These are phyloP conservation scores for Forbesichthys papilliferus DNA, from an alignment of 2,113 vertebrate genomes.

Conservation along the genomic window DNA sequence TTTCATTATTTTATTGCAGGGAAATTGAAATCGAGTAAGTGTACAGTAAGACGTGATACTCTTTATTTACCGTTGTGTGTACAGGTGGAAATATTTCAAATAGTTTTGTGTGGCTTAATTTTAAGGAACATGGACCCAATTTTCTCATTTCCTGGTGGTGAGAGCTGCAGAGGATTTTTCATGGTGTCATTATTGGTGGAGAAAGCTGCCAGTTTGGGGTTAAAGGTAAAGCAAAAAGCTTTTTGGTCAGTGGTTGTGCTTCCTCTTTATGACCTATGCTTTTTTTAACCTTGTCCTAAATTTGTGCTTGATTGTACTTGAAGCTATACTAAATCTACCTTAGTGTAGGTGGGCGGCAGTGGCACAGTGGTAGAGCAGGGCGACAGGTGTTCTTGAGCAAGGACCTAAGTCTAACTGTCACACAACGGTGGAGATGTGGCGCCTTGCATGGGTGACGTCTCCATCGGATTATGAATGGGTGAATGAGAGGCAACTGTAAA, in stretches of 20 bases:
- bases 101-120: conserved; percentile 1
- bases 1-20: conserved; percentile 42
- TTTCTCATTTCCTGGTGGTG: conserved; percentile 79
- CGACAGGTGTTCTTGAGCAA: too few species aligned
- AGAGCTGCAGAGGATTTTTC: conserved; percentile 81
- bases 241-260: background rate
- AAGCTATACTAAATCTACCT: too few species aligned
- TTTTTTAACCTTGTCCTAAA: too few species aligned
- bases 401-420: too few species aligned
- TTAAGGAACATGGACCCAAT: conserved; percentile 84
- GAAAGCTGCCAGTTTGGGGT: conserved; percentile 80
- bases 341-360: too few species aligned
- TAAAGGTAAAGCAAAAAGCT: conserved; percentile 67
- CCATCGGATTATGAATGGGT: too few species aligned
- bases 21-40: conserved; percentile 65
- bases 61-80: background rate
- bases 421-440: too few species aligned
- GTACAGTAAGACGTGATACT: background rate
- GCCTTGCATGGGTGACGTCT: too few species aligned
- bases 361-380: too few species aligned
- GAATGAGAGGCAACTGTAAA: too few species aligned
- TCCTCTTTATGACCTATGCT: too few species aligned
- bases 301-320: too few species aligned
- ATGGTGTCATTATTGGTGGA: conserved; percentile 85
- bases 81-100: conserved; percentile 4